Conservation (phyloP, 2,888 invertebrate genomes). For the Drosophila paramelanica region DNA sequence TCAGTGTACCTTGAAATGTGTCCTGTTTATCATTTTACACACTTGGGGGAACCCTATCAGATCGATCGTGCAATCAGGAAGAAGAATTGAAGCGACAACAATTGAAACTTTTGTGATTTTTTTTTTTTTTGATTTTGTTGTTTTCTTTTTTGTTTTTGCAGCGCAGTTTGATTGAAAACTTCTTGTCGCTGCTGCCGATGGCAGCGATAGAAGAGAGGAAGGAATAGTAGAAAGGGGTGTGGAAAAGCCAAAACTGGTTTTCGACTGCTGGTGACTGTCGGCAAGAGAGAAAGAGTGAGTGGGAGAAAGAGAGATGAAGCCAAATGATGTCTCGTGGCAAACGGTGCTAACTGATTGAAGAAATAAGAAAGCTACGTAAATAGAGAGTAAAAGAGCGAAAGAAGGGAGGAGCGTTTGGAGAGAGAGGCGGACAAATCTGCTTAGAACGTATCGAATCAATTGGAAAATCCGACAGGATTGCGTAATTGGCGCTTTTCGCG, state of each 20-base stretch:
- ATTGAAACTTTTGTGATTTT: slow-evolving; percentile 30
- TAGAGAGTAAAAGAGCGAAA: background rate
- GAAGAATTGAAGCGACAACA: slow-evolving; percentile 20
- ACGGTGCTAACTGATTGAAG: slow-evolving; percentile 38
- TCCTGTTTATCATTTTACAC: no score
- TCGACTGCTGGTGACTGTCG: slow-evolving; percentile 13
- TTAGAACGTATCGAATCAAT: slow-evolving; percentile 44
- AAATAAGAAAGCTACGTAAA: slow-evolving; percentile 21
- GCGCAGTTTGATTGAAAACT: slow-evolving; percentile 53
- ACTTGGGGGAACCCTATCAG: no score
- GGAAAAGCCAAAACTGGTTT: slow-evolving; percentile 47
- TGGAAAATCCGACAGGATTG: slow-evolving; percentile 33
- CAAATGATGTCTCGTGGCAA: slow-evolving; percentile 55
- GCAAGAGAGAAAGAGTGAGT: background rate
- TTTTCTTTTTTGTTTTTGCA: slow-evolving; percentile 28
- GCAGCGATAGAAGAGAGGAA: slow-evolving; percentile 25
- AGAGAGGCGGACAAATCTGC: slow-evolving; percentile 4
- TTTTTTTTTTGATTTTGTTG: slow-evolving; percentile 1
- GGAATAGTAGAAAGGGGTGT: slow-evolving; percentile 32
- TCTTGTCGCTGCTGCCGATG: slow-evolving; percentile 53
- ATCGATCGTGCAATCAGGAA: slow-evolving; percentile 9
- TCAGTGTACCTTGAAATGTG: no score
- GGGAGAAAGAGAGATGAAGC: slow-evolving; percentile 16
- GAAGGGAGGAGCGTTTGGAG: background rate
- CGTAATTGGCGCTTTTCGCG: slow-evolving; percentile 27